Evolutionary conservation across 2,888 invertebrate species (phyloP).

Genomic region (Pammene fasciana): DNA sequence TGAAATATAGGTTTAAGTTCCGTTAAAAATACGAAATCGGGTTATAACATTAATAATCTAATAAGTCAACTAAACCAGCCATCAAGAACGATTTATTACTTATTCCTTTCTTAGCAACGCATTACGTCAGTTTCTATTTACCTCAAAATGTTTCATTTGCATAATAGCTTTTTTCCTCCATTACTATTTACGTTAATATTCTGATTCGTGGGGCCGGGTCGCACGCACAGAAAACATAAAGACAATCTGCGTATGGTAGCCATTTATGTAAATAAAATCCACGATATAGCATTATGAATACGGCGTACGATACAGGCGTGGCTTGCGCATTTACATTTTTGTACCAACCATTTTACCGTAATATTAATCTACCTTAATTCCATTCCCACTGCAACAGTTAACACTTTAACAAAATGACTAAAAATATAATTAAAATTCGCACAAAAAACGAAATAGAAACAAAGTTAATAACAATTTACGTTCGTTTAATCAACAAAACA

Average conservation of each 20-base stretch:
- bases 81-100: constrained; percentile 74
- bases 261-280: constrained; percentile 82
- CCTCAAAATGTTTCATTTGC: constrained; percentile 82
- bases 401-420: constrained; percentile 31
- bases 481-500: constrained; percentile 80
- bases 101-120: constrained; percentile 71
- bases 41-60: constrained; percentile 61
- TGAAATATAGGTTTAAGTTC: constrained; percentile 9
- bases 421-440: constrained; percentile 58
- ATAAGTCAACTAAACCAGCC: constrained; percentile 55
- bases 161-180: constrained; percentile 82
- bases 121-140: constrained; percentile 81
- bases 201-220: constrained; percentile 78
- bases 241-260: constrained; percentile 79
- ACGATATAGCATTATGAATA: constrained; percentile 77
- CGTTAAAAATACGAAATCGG: constrained; percentile 12
- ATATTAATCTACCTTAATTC: constrained; percentile 58
- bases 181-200: constrained; percentile 82
- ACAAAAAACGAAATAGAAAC: constrained; percentile 59
- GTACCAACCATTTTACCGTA: constrained; percentile 66
- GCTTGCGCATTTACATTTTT: constrained; percentile 69
- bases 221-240: constrained; percentile 82
- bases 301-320: constrained; percentile 71
- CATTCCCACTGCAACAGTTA: constrained; percentile 23
- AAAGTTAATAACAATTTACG: constrained; percentile 67